Evolutionary conservation across 2,888 invertebrate genomes (phyloP).

Genomic region (Alloplasta piceator): DNA sequence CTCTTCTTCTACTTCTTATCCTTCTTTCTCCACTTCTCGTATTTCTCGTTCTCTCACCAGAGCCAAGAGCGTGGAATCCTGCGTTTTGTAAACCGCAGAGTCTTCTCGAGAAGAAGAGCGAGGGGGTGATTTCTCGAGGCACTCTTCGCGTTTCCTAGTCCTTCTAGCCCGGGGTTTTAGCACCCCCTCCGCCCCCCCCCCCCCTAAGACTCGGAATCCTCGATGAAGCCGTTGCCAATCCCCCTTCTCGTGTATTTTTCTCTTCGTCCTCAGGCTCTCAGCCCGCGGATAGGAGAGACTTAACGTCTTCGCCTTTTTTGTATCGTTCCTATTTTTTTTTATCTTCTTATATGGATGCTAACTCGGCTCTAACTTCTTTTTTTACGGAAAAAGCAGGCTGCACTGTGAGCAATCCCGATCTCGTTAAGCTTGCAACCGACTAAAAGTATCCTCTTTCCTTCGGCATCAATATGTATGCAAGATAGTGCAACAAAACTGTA

Average conservation of each 20-base stretch:
- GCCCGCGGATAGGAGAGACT: slow-evolving; percentile 36
- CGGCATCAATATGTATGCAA: neutral
- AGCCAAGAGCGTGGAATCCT: slow-evolving; percentile 34
- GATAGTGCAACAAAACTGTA: no score
- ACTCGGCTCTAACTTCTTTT: slow-evolving; percentile 18
- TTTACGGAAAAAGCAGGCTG: slow-evolving; percentile 31
- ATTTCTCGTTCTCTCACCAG: neutral
- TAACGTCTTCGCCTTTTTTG: slow-evolving; percentile 5
- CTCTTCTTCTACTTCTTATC: slow-evolving; percentile 8
- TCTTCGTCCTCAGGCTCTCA: slow-evolving; percentile 15
- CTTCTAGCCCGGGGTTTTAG: slow-evolving; percentile 27
- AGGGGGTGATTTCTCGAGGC: slow-evolving; percentile 51
- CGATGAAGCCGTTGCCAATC: slow-evolving; percentile 25
- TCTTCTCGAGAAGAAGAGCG: neutral
- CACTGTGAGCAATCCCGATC: slow-evolving; percentile 54
- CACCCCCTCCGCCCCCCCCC: neutral
- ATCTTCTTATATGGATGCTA: slow-evolving; percentile 18
- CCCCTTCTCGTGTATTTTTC: slow-evolving; percentile 37
- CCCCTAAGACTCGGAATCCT: neutral
- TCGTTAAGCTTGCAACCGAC: slow-evolving; percentile 53
- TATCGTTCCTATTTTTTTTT: neutral
- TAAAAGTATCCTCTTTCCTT: slow-evolving; percentile 37
- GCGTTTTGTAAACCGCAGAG: slow-evolving; percentile 52
- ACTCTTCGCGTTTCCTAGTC: slow-evolving; percentile 50
- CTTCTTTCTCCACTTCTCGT: neutral